Conservation (phyloP, 2,797 vertebrate species). For the Aphelocoma californica region DNA sequence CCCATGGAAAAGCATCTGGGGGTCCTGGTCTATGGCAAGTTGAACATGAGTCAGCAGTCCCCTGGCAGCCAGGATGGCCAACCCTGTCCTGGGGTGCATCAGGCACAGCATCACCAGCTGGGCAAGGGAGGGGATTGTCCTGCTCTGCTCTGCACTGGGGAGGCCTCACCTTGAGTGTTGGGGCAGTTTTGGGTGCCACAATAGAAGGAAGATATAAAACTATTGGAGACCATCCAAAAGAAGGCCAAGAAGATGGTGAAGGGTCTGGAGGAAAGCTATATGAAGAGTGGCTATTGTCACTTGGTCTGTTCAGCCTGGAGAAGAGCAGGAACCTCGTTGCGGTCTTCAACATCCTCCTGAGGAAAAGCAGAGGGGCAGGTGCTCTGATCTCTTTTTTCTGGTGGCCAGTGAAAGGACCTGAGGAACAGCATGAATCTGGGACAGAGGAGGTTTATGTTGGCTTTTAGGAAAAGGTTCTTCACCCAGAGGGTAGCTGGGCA, state of each 20-base stretch:
- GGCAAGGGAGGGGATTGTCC: neutral
- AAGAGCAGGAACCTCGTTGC: neutral
- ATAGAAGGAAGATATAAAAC: neutral
- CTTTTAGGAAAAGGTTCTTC: neutral
- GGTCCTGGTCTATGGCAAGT: accelerated
- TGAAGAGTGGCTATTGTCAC: neutral
- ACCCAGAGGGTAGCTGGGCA: neutral
- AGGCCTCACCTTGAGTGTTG: accelerated
- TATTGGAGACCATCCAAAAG: neutral
- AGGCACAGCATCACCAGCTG: neutral
- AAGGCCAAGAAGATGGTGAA: neutral
- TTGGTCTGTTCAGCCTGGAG: neutral
- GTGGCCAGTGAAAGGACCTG: neutral
- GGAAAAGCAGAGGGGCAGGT: neutral
- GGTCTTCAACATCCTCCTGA: neutral
- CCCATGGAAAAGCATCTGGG: neutral
- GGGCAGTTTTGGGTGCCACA: neutral
- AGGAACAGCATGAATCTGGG: neutral
- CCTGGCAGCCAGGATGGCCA: neutral
- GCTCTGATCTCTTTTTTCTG: neutral
- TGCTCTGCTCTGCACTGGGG: neutral
- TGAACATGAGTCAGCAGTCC: neutral
- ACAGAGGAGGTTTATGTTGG: neutral
- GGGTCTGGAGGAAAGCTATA: neutral
- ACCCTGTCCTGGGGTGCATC: neutral